A percentile compares a stretch with the other conserved stretches of the same genome.
These are phyloP conservation scores for Drosophila nigromelanica DNA, from an alignment of 1,140 invertebrate species.

Conservation along the genomic window DNA sequence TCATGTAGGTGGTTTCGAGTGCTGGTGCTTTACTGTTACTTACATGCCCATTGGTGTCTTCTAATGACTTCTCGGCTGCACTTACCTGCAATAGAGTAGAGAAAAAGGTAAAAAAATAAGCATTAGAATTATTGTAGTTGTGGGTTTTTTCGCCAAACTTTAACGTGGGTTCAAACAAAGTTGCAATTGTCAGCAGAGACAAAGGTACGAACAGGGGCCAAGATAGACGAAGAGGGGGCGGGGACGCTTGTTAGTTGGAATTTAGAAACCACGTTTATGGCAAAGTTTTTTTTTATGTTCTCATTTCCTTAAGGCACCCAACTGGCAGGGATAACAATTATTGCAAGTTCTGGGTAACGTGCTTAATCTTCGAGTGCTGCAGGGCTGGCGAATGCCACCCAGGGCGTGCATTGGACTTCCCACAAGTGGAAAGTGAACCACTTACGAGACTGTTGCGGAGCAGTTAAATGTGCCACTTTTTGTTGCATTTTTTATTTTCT, in stretches of 20 bases:
- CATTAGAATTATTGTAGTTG: conserved; percentile 48
- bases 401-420: not conserved
- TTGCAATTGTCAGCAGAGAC: conserved; percentile 14
- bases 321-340: conserved; percentile 36
- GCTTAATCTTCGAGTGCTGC: conserved; percentile 24
- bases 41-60: conserved; percentile 60
- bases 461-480: not conserved
- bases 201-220: not conserved
- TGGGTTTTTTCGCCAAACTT: not conserved
- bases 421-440: conserved; percentile 9
- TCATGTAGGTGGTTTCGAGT: conserved; percentile 12
- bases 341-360: conserved; percentile 37
- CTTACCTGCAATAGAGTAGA: conserved; percentile 64
- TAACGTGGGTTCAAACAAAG: conserved; percentile 31
- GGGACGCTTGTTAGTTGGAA: conserved; percentile 2
- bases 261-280: not conserved
- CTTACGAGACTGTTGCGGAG: not conserved
- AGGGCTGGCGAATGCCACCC: conserved; percentile 10
- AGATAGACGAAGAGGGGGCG: not conserved
- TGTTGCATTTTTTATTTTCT: not conserved
- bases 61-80: conserved; percentile 41
- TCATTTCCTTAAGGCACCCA: not conserved
- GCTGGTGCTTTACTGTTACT: conserved; percentile 57
- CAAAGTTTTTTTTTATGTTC: conserved; percentile 20
- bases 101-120: conserved; percentile 8